Evolutionary conservation across 37 sponge, comb jelly and placozoan species (phyloP).

Genomic region (Axinella damicornis): DNA sequence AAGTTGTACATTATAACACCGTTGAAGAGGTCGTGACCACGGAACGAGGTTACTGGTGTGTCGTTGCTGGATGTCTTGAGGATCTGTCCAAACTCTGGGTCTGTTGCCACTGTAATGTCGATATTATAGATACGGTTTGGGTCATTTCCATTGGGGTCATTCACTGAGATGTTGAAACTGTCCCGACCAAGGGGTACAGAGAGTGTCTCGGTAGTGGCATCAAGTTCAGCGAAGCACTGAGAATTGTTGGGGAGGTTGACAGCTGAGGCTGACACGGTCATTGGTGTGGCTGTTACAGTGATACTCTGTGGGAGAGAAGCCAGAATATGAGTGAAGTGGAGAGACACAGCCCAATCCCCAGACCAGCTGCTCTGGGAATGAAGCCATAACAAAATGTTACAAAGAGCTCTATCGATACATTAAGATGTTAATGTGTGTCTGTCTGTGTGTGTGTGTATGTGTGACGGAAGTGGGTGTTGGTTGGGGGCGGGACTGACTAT

Average conservation of each 20-base stretch:
- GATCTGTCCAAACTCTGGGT: slow-evolving; percentile 14
- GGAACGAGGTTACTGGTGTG: neutral
- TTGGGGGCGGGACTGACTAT: too few species aligned
- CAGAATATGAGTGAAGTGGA: neutral
- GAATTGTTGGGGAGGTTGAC: slow-evolving; percentile 4
- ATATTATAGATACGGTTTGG: neutral
- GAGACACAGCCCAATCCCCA: too few species aligned
- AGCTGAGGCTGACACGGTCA: neutral
- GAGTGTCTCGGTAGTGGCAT: neutral
- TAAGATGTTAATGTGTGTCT: too few species aligned
- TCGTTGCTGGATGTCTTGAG: neutral
- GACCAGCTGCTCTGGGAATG: too few species aligned
- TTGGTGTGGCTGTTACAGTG: slow-evolving; percentile 33
- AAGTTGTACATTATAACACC: neutral
- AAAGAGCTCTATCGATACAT: too few species aligned
- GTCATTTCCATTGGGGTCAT: slow-evolving; percentile 18
- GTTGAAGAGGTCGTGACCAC: neutral
- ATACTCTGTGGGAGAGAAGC: slow-evolving; percentile 19
- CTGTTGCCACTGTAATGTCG: neutral
- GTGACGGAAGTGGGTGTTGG: too few species aligned
- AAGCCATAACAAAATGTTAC: too few species aligned
- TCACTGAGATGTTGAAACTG: neutral
- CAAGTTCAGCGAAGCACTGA: slow-evolving; percentile 2
- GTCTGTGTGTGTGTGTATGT: too few species aligned
- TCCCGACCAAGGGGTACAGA: neutral